Conservation (phyloP, 2,113 vertebrate species). For the Phycodurus eques region DNA sequence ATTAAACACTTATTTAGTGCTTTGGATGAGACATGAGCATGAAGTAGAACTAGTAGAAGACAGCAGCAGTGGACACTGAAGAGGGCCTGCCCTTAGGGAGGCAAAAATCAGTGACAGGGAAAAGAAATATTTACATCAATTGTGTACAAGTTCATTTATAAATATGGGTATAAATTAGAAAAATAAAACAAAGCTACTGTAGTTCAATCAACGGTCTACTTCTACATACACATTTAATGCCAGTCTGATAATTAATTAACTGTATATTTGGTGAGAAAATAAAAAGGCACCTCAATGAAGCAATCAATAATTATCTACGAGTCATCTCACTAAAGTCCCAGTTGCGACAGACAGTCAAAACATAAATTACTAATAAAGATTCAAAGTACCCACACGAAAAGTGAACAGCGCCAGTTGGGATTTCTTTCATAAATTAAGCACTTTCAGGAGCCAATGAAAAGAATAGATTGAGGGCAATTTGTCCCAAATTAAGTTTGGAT, state of each 20-base stretch:
- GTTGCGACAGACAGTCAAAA: slow-evolving; percentile 60
- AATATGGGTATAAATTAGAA: slow-evolving; percentile 88
- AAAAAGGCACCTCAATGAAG: slow-evolving; percentile 73
- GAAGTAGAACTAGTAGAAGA: slow-evolving; percentile 22
- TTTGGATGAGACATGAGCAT: slow-evolving; percentile 59
- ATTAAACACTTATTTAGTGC: slow-evolving; percentile 37
- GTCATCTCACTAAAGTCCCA: slow-evolving; percentile 38
- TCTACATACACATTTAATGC: slow-evolving; percentile 67
- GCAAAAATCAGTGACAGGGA: slow-evolving; percentile 57
- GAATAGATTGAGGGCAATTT: background rate
- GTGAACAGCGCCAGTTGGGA: slow-evolving; percentile 63
- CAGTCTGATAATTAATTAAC: slow-evolving; percentile 65
- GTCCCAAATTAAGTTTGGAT: background rate
- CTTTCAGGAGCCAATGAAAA: slow-evolving; percentile 47
- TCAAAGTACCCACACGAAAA: slow-evolving; percentile 57
- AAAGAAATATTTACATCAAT: slow-evolving; percentile 79
- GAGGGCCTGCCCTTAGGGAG: slow-evolving; percentile 79
- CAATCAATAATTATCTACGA: slow-evolving; percentile 54
- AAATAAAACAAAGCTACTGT: slow-evolving; percentile 64
- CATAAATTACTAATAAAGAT: slow-evolving; percentile 81
- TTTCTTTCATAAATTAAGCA: slow-evolving; percentile 80
- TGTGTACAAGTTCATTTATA: slow-evolving; percentile 87
- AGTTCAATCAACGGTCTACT: slow-evolving; percentile 61
- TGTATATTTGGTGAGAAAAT: slow-evolving; percentile 80
- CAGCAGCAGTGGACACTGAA: slow-evolving; percentile 68